Base-by-base conservation (phyloP, 2,113 vertebrate species). In the Pithys albifrons region DNA sequence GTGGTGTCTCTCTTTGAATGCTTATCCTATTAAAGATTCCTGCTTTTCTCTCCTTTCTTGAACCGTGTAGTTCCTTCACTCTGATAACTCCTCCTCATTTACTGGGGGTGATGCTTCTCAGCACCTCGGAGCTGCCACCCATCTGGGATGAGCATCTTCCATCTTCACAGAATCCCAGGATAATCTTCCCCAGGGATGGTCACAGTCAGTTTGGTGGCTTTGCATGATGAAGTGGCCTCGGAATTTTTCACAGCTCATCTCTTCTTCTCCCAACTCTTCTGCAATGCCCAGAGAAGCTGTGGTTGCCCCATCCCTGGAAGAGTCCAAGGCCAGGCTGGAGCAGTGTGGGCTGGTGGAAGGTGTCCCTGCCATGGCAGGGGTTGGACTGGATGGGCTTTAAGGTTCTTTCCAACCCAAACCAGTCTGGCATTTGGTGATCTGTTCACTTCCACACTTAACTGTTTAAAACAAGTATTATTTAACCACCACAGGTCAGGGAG, bases 401-500 rank as follows among this genome's bases (percentile, higher is more conserved):
- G 39, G 22, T 43, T 16, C 3, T 11, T 70, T 76, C 48, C 29
- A 27, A 18, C 19, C 14, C 45, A 43, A 11, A 33, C 17, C 48
- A 28, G 31, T 31, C 35, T 64, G 64, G 54, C 15, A 12, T 49
- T 90, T 72, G 16, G 1, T 62, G 48, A 20, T 70, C 52, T 0
- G 0, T 70, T 75, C 22, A 5, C n/a, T 67, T 71, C 71, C 28
- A 3, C 10, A 45, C 87, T 75, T 23, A 57, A 9, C 52, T 14
- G 31, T 74, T 85, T 57, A 13, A 51, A 45, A 18, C 7, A 12
- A n/a, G 39, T 33, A 19, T 80, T 2, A 1, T 72, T 76, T 73
- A 31, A 4, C 37, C 1, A 1, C 25, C 1, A 1, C 15, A 2
- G n/a, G 4, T 10, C 23, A 5, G 58, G 55, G 71, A 69, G 59